A percentile compares a stretch with the other conserved stretches of the same genome.
Evolutionary conservation across 2,797 vertebrate genomes (phyloP).

Genomic region (Antennarius maculatus): DNA sequence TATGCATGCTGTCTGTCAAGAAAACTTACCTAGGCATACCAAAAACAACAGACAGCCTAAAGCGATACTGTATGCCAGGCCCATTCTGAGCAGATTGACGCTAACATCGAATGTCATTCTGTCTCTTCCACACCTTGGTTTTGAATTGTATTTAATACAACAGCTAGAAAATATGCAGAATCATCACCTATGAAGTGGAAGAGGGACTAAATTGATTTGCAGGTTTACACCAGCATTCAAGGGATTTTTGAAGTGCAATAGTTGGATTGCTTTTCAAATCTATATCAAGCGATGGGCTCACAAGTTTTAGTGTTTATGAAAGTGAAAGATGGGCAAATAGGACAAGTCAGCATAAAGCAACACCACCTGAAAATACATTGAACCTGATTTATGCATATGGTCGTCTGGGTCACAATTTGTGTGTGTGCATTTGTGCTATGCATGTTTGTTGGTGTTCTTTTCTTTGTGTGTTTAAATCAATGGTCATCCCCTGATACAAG

Average conservation of each 20-base stretch:
- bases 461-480: slow-evolving; percentile 83
- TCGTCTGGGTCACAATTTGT: slow-evolving; percentile 63
- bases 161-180: slow-evolving; percentile 59
- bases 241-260: slow-evolving; percentile 45
- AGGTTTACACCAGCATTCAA: slow-evolving; percentile 53
- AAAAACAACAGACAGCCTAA: slow-evolving; percentile 45
- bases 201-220: slow-evolving; percentile 66
- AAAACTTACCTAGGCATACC: slow-evolving; percentile 48
- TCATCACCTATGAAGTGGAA: slow-evolving; percentile 67
- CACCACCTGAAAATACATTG: slow-evolving; percentile 44
- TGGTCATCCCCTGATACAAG: slow-evolving; percentile 85
- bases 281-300: slow-evolving; percentile 44
- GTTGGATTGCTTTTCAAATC: slow-evolving; percentile 57
- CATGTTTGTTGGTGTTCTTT: slow-evolving; percentile 34
- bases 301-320: slow-evolving; percentile 64
- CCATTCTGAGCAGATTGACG: slow-evolving; percentile 34
- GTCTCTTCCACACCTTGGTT: slow-evolving; percentile 41
- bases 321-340: slow-evolving; percentile 58
- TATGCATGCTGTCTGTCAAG: slow-evolving; percentile 67
- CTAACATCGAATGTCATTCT: slow-evolving; percentile 21
- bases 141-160: slow-evolving; percentile 72
- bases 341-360: slow-evolving; percentile 70
- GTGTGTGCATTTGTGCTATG: slow-evolving; percentile 19
- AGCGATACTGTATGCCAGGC: slow-evolving; percentile 33
- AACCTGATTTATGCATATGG: slow-evolving; percentile 71